Base-by-base conservation (phyloP, 2,888 invertebrate species). In the Deilephila porcellus region DNA sequence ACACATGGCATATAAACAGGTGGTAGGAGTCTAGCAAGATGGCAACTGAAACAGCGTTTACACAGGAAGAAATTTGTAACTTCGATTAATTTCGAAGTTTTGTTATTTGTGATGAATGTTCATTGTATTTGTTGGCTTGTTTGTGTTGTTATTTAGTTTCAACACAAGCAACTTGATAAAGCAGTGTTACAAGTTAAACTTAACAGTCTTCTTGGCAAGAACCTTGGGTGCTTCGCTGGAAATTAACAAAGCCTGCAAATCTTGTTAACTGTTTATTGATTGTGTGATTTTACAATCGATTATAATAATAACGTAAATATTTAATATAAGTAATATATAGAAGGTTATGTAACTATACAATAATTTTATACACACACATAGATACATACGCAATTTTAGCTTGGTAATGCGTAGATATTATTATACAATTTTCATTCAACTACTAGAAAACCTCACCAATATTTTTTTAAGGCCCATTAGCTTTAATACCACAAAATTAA, bases 71-170 rank as follows among this genome's bases (percentile, higher is more conserved):
- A 67, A 67, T 20, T 52, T 25, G 52, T 45, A 25, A 17, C 67
- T 67, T 67, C 25, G 25, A 67, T 67, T 52, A 67, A 67, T 67
- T 67, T 52, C 67, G 17, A 67, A 67, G 52, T 67, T 72, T 8
- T 63, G 56, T 72, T 72, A 56, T 56, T 72, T 19, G 52, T 25
- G 20, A 56, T 56, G 34, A 64, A 64, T 63, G 34, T 72, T 72
- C 63, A 63, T 72, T 72, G 56, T 64, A 53, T 72, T 72, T 52
- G 63, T 63, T 72, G 14, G 59, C 71, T 72, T 80, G 76, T 74
- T 77, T 70, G 74, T 75, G 74, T 76, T 76, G 56, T 59, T 75
- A 73, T 79, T 78, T 80, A 78, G 76, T 77, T 71, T 80, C 64
- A 71, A 78, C 76, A 75, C 37, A 74, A 77, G 76, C 73, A 78